These are phyloP conservation scores for Neosilurus mollespiculum DNA, from an alignment of 2,797 vertebrate genomes.

Conservation along the genomic window DNA sequence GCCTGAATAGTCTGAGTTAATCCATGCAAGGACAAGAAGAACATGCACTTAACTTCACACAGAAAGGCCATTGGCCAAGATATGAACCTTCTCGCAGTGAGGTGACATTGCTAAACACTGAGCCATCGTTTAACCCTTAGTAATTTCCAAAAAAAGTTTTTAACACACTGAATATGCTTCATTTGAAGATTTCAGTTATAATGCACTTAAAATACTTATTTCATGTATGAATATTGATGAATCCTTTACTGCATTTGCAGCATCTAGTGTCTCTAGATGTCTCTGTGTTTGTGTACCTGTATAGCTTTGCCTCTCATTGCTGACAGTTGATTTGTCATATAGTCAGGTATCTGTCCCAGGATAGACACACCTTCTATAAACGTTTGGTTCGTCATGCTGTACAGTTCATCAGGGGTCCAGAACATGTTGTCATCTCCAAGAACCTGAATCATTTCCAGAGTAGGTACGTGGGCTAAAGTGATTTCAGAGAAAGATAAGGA, in stretches of 20 bases:
- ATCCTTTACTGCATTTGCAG: not conserved
- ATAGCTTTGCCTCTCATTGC: slow-evolving; percentile 59
- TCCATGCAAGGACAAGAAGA: no score
- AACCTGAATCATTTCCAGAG: slow-evolving; percentile 53
- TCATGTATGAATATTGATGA: not conserved
- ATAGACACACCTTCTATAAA: slow-evolving; percentile 58
- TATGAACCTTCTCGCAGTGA: no score
- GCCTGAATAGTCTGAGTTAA: no score
- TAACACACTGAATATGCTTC: not conserved
- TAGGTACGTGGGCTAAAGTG: slow-evolving; percentile 41
- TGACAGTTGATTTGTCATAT: slow-evolving; percentile 59
- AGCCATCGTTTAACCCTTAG: no score
- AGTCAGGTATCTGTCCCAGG: slow-evolving; percentile 61
- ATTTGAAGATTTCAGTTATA: not conserved
- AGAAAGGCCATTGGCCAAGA: no score
- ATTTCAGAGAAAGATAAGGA: not conserved
- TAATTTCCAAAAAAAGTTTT: no score
- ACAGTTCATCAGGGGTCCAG: slow-evolving; percentile 63
- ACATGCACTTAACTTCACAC: no score
- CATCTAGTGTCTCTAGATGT: not conserved
- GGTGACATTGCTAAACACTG: no score
- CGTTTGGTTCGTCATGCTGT: slow-evolving; percentile 51
- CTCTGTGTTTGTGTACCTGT: slow-evolving; percentile 58
- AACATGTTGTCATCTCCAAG: slow-evolving; percentile 58
- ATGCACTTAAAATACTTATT: not conserved